Conservation (phyloP, 1,140 invertebrate genomes). For the Papilio polytes region DNA sequence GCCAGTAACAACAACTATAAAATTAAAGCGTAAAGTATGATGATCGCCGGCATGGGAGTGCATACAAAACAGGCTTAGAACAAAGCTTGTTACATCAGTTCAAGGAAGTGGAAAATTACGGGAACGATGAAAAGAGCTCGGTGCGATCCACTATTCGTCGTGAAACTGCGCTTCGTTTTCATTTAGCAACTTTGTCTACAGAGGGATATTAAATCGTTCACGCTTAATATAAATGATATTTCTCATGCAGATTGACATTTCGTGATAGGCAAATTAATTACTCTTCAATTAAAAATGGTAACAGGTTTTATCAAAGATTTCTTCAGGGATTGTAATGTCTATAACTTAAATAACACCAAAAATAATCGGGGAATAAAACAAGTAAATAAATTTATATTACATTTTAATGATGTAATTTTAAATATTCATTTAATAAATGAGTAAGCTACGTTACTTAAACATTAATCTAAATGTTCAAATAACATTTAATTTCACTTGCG, state of each 20-base stretch:
- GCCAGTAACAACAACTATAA: neutral
- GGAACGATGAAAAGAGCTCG: conserved; percentile 40
- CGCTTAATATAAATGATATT: neutral
- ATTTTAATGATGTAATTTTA: too few relatives aligned
- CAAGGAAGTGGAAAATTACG: conserved; percentile 51
- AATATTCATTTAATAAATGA: too few relatives aligned
- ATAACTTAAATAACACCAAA: too few relatives aligned
- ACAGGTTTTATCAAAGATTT: too few relatives aligned
- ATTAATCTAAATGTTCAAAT: neutral
- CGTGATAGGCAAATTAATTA: neutral
- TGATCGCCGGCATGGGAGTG: neutral
- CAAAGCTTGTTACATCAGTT: conserved; percentile 45
- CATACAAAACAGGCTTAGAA: conserved; percentile 37
- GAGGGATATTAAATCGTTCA: conserved; percentile 26
- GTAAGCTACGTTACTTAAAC: neutral
- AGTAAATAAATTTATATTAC: too few relatives aligned
- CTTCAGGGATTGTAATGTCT: too few relatives aligned
- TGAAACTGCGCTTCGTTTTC: conserved; percentile 46
- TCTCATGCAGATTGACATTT: neutral
- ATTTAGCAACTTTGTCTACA: conserved; percentile 50
- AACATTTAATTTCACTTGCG: neutral
- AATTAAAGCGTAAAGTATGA: neutral
- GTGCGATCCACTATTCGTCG: conserved; percentile 41
- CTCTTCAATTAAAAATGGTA: too few relatives aligned
- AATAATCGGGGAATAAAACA: too few relatives aligned